Evolutionary conservation across 2,113 vertebrate species (phyloP).

Genomic region (Pyxicephalus adspersus): DNA sequence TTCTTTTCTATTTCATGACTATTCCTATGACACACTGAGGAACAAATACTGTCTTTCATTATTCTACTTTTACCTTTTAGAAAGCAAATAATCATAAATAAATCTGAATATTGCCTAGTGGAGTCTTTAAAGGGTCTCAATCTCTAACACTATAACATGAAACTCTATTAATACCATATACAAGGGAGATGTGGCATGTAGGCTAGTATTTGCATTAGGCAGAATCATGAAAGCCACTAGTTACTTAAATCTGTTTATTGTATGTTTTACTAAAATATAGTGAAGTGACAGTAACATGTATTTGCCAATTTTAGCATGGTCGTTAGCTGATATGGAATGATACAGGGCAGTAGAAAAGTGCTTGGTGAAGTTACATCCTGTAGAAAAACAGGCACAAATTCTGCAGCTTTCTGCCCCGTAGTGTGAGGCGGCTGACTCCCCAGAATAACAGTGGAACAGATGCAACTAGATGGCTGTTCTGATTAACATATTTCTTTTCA

Average conservation of each 20-base stretch:
- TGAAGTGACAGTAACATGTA: not conserved
- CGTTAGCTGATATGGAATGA: not conserved
- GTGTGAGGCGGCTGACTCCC: slow-evolving; percentile 60
- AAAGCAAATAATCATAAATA: too few species aligned
- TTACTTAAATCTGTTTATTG: too few species aligned
- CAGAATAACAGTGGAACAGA: slow-evolving; percentile 74
- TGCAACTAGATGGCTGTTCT: slow-evolving; percentile 72
- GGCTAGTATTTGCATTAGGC: too few species aligned
- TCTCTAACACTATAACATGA: too few species aligned
- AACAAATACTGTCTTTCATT: too few species aligned
- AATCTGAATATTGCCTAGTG: too few species aligned
- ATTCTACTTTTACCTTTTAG: too few species aligned
- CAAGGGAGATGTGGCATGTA: too few species aligned
- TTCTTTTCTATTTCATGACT: too few species aligned
- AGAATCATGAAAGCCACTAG: not conserved
- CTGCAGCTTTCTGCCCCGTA: slow-evolving; percentile 17
- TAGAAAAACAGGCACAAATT: not conserved
- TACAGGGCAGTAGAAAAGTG: not conserved
- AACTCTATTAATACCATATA: too few species aligned
- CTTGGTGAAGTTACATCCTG: not conserved
- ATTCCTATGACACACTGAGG: too few species aligned
- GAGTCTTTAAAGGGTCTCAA: too few species aligned
- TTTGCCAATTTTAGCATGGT: not conserved
- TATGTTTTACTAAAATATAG: not conserved
- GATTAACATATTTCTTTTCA: slow-evolving; percentile 70